Conservation (phyloP, 2,797 vertebrate genomes). For the Tapirus indicus region DNA sequence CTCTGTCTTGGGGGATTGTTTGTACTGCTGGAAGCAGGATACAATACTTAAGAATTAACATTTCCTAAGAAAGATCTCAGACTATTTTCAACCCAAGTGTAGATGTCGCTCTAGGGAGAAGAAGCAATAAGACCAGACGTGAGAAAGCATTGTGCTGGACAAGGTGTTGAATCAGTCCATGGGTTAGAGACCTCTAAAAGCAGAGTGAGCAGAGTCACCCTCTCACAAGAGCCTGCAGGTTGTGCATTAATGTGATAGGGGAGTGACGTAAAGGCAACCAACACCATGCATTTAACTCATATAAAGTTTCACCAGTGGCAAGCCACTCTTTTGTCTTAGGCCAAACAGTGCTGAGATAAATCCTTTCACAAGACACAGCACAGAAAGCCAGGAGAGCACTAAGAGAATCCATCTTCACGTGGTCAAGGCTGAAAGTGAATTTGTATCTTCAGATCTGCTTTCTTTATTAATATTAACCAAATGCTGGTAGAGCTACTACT, state of each 20-base stretch:
- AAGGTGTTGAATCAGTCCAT: not conserved
- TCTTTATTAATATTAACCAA: not conserved
- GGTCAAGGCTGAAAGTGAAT: not conserved
- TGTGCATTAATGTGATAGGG: no score
- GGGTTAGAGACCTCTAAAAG: not conserved
- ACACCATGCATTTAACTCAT: not conserved
- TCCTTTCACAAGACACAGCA: not conserved
- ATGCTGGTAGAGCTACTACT: not conserved
- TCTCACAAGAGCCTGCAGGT: not conserved
- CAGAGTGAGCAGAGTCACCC: not conserved
- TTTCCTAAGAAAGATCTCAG: not conserved
- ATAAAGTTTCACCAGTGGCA: not conserved
- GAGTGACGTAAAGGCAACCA: not conserved
- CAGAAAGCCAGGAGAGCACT: not conserved
- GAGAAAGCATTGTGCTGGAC: not conserved
- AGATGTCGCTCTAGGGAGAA: not conserved
- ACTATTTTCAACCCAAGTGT: not conserved
- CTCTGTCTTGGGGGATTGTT: not conserved
- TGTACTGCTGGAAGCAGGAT: not conserved
- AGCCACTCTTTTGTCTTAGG: not conserved
- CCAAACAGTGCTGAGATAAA: not conserved
- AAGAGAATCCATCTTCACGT: not conserved
- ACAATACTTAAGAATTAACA: not conserved
- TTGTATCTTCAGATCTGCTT: not conserved
- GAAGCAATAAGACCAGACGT: not conserved